Percentiles rank a stretch among this genome's conserved stretches.
Evolutionary conservation across 92 coral and sea anemone genomes (phyloP).

Genomic region (Actinernus sp.): DNA sequence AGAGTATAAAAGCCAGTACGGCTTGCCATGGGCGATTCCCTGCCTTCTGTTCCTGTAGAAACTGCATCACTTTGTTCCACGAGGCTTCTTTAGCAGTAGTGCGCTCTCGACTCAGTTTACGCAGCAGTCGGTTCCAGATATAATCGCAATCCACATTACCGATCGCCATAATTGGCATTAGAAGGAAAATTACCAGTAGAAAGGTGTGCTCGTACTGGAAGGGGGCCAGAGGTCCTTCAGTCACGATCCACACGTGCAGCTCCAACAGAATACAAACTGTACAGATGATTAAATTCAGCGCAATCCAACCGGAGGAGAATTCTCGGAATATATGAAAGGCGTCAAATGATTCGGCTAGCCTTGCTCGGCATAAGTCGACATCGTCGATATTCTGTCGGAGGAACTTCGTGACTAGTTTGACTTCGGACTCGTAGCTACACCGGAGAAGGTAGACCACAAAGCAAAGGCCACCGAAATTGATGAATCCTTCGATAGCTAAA

Average conservation of each 20-base stretch:
- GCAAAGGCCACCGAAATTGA: slow-evolving; percentile 83
- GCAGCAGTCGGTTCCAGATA: slow-evolving; percentile 85
- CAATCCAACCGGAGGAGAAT: slow-evolving; percentile 89
- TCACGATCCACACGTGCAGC: slow-evolving; percentile 77
- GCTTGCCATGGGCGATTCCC: slow-evolving; percentile 94
- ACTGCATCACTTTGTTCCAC: slow-evolving; percentile 92
- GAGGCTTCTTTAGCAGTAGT: slow-evolving; percentile 59
- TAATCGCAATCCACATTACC: slow-evolving; percentile 91
- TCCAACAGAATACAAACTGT: slow-evolving; percentile 82
- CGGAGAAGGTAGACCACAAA: slow-evolving; percentile 82
- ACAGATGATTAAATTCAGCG: slow-evolving; percentile 66
- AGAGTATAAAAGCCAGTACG: slow-evolving; percentile 86
- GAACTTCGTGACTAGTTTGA: slow-evolving; percentile 68
- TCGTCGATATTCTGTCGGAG: slow-evolving; percentile 61
- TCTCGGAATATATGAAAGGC: slow-evolving; percentile 85
- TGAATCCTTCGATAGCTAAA: slow-evolving; percentile 73
- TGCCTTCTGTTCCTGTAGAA: slow-evolving; percentile 80
- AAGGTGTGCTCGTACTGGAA: slow-evolving; percentile 78
- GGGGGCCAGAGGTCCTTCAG: slow-evolving; percentile 40
- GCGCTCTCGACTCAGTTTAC: slow-evolving; percentile 82
- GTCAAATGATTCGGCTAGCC: slow-evolving; percentile 86
- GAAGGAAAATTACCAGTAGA: slow-evolving; percentile 48
- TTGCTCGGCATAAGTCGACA: slow-evolving; percentile 81
- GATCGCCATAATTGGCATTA: slow-evolving; percentile 70
- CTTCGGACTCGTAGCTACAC: slow-evolving; percentile 91